These are phyloP conservation scores for Centropristis striata DNA, from an alignment of 2,113 vertebrate genomes.

Conservation along the genomic window DNA sequence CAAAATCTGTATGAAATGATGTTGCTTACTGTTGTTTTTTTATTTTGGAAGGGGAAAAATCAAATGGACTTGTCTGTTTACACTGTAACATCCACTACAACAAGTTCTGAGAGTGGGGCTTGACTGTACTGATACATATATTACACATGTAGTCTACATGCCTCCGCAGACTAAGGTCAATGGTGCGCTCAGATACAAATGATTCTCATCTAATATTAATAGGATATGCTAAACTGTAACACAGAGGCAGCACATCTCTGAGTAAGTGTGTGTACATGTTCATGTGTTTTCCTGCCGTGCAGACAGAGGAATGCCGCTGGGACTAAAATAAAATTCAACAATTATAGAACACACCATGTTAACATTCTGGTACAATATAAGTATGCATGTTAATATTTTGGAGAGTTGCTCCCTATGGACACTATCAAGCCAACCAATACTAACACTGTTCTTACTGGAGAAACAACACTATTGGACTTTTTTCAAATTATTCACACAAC, in stretches of 20 bases:
- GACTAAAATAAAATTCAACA: conserved; percentile 47
- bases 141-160: conserved; percentile 64
- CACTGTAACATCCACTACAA: conserved; percentile 2
- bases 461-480: not conserved
- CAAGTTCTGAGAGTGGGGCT: conserved; percentile 24
- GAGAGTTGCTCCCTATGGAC: conserved; percentile 18
- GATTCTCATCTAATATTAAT: conserved; percentile 86
- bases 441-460: not conserved
- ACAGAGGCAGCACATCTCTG: conserved; percentile 41
- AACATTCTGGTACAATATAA: conserved; percentile 36
- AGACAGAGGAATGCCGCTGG: conserved; percentile 31
- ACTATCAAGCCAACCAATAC: not conserved
- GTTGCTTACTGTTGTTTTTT: not conserved
- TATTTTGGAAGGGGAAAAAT: not conserved
- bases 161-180: conserved; percentile 72
- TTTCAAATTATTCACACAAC: not conserved
- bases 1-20: not conserved
- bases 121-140: conserved; percentile 30
- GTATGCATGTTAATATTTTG: conserved; percentile 35
- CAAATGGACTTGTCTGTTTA: not conserved
- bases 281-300: conserved; percentile 24
- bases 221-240: conserved; percentile 79
- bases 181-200: conserved; percentile 79
- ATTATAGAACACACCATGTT: conserved; percentile 40
- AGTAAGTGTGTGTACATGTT: conserved; percentile 39